Evolutionary conservation across 2,888 invertebrate species (phyloP), one percentile per base, ranked within the genome.

Genomic region (Patella caerulea): DNA sequence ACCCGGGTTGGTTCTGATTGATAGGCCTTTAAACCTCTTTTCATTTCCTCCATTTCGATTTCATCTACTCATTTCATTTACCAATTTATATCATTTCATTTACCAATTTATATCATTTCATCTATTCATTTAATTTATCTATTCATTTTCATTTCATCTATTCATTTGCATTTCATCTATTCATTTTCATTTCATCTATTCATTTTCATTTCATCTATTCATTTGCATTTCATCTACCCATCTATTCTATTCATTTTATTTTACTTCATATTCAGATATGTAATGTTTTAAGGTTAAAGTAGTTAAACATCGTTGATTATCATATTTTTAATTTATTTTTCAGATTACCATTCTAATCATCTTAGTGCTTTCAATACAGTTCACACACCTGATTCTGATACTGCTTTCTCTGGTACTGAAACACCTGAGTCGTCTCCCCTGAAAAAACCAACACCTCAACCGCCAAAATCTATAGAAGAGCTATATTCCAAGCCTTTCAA

Each of bases 351-450:
- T 65, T 24, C 65, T 11, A 65, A 65, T 65, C 65, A 65, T 65
- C 24, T 65, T 19, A 65, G 65, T 65, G 65, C 65, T 24, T 65
- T 65, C 24, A 65, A 19, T 24, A 65, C 65, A 65, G 65, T 65
- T 11, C 65, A 65, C 14, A 65, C 65, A 65, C 65, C 65, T 24
- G 65, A 65, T 14, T 24, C 19, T 65, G 65, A 65, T 65, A 24
- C 65, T 65, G 65, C 65, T 65, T 65, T 65, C 15, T 65, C 65
- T 24, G 65, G 65, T 65, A 65, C 65, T 24, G 65, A 65, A 17
- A 65, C 65, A 12, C 65, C 65, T 24, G 19, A 65, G 24, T 24
- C 65, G 7, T 65, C 65, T 3, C 65, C 65, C 14, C 19, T 65
- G 11, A 65, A 65, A 65, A 65, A 19, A 65, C 65, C 65, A 12